Base-by-base conservation (phyloP, 2,113 vertebrate genomes). In the Amblyopsis rosae region DNA sequence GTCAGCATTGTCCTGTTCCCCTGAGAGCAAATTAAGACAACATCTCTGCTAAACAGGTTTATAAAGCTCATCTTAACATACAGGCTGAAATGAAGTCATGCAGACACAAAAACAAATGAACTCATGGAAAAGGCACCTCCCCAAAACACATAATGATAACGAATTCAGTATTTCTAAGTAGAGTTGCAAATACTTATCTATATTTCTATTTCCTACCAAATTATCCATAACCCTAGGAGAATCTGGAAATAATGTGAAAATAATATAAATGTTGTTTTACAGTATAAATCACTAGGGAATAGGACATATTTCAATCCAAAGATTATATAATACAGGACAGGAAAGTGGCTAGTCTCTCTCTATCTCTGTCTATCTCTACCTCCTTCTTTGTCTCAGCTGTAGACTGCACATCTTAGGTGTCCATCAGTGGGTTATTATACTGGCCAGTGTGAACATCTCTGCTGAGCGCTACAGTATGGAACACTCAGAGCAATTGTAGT, bases 351-450 rank as follows among this genome's bases (percentile, higher is more conserved):
- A 41, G 57, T 17, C 13, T 69, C 10, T 57, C 16, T 67, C 53
- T 56, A 16, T 67, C 65, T 50, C 46, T 58, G 5, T 13, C 57
- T 35, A 55, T 33, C 55, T 59, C 56, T 68, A 65, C 0, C 55
- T 71, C 79, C 57, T 57, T 66, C 48, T 54, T 12, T 72, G 57
- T 67, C 64, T 49, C 62, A 17, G 9, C 76, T 82, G 76, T 85
- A 65, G 70, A 86, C 81, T 89, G 84, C 88, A 87, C 73, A 89
- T 82, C 73, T 85, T 60, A 77, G 81, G 72, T 85, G 77, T 88
- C 88, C 86, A 91, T 90, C 90, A 91, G 84, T 48, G 57, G 70
- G 75, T 85, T 88, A 87, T 90, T 87, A 90, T 84, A 76, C 79
- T 72, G 79, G 87, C 88, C 86, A 79, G 86, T 84, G 76, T 6